Evolutionary conservation across 2,113 vertebrate genomes (phyloP), one percentile per base, ranked within the genome.

Genomic region (Myiozetetes cayanensis): DNA sequence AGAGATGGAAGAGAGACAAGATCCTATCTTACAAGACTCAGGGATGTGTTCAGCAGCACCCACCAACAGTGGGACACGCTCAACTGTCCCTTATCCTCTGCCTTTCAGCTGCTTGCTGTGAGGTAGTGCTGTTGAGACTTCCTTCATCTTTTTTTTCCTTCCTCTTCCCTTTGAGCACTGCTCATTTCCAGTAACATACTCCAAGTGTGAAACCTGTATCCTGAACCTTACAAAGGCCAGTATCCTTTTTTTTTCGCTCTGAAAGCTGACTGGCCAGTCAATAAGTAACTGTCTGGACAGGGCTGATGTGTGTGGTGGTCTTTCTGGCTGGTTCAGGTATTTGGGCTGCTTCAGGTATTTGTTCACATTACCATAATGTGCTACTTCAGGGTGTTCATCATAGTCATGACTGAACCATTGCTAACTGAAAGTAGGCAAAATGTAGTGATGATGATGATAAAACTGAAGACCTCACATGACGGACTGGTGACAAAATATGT

Each of bases 301-400:
- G 91, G 96, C 20, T 89, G 91, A 72, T 84, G 18, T 28, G 66
- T 92, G 49, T 10, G 8, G 8, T 82, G 84, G 70, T 92, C 79
- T 76, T 81, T 77, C 62, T 94, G 93, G 62, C 71, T 89, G 46
- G 50, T 72, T 95, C 95, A 91, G 56, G 76, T 90, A 59, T 94
- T 97, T 83, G 80, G 73, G 89, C 91, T 94, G 93, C 95, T 85
- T 59, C 50, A 74, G 84, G 41, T 55, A 4, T 44, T 72, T 79
- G 52, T 43, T 79, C 14, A 4, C 37, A 23, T 73, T 68, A 23
- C 50, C n/a, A 53, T 25, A 3, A 1, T 19, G 3, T 76, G 72
- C 66, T 61, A 25, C 90, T 87, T 72, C 87, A 89, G 77, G 87
- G 70, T 85, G 80, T n/a, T 96, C 74, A 74, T 27, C 61, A 41